phyloP scores from a whole-genome alignment of 2,888 invertebrate genomes.

The Oxytorus armatus region DNA sequence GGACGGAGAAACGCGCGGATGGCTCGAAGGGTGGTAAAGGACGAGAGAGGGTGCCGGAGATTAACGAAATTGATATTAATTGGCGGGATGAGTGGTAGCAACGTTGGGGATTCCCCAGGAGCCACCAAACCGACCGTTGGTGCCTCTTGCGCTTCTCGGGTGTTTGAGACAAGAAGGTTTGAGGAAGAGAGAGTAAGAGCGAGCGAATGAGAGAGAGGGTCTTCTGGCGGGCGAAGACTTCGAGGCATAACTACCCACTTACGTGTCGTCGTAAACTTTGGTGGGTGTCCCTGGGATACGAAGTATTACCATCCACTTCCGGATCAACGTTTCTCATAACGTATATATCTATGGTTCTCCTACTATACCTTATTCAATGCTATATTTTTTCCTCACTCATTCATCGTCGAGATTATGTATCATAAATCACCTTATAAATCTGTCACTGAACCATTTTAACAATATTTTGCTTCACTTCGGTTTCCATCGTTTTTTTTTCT shows the following conservation, averaged over 20 bases:
- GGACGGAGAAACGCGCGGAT: constrained; percentile 19
- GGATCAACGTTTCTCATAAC: constrained; percentile 32
- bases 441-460: neutral
- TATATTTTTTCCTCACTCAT: constrained; percentile 6
- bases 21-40: constrained; percentile 30
- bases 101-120: constrained; percentile 41
- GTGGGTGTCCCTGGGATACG: constrained; percentile 41
- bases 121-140: constrained; percentile 24
- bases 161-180: constrained; percentile 25
- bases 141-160: neutral
- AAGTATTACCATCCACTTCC: constrained; percentile 47
- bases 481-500: neutral
- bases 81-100: constrained; percentile 60
- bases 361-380: constrained; percentile 2
- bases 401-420: neutral
- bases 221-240: constrained; percentile 40
- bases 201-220: constrained; percentile 6
- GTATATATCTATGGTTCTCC: neutral
- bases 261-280: constrained; percentile 62
- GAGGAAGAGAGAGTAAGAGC: too few species aligned
- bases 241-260: constrained; percentile 62
- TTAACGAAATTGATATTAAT: constrained; percentile 69
- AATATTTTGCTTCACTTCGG: neutral
- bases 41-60: constrained; percentile 45
- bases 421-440: neutral